These are phyloP conservation scores for Harmothoe impar DNA, from an alignment of 2,888 invertebrate species.

Conservation along the genomic window DNA sequence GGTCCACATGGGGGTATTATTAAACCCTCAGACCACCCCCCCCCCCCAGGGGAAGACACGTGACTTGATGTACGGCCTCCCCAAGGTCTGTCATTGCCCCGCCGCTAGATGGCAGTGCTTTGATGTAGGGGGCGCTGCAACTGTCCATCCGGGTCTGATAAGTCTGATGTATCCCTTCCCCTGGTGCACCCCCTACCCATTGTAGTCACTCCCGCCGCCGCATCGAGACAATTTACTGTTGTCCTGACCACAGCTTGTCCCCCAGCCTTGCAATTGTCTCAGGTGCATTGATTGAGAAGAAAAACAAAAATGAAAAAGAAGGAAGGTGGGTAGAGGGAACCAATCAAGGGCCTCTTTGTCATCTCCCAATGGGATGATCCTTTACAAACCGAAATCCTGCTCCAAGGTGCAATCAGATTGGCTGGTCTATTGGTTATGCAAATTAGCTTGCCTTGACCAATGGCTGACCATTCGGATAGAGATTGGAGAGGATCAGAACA, in stretches of 20 bases:
- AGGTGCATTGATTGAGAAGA: background rate
- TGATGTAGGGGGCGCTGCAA: background rate
- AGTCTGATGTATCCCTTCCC: conserved; percentile 33
- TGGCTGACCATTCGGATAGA: background rate
- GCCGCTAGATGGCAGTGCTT: background rate
- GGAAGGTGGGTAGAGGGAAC: background rate
- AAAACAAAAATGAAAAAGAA: background rate
- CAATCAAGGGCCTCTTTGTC: background rate
- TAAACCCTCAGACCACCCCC: background rate
- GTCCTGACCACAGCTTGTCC: background rate
- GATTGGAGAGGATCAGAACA: background rate
- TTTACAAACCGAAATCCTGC: background rate
- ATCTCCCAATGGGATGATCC: background rate
- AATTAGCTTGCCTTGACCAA: background rate
- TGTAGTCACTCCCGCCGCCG: background rate
- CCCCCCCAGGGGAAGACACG: background rate
- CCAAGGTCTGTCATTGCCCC: background rate
- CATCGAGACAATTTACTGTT: background rate
- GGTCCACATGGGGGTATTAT: conserved; percentile 3
- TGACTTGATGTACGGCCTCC: conserved; percentile 1
- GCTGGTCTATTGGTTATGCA: background rate
- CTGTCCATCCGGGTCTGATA: background rate
- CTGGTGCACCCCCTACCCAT: background rate
- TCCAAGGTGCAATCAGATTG: background rate
- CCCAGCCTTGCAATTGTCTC: background rate